phyloP scores from a whole-genome alignment of 2,888 invertebrate genomes.

The Polylopha cassiicola region DNA sequence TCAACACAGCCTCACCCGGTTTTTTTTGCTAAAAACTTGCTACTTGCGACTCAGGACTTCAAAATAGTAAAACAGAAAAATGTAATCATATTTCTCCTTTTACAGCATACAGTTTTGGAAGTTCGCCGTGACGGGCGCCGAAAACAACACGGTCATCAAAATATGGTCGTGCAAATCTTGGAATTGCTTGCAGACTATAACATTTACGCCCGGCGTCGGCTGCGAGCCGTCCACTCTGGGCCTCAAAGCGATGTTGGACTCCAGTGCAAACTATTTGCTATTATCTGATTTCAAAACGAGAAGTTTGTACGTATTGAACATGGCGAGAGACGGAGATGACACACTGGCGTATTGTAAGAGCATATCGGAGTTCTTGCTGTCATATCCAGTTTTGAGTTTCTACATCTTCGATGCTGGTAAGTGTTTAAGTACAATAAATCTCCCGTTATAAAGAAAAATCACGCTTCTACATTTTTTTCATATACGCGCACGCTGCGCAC shows the following conservation, averaged over 20 bases:
- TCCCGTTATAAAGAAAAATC: too few species aligned
- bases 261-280: constrained; percentile 89
- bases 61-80: constrained; percentile 2
- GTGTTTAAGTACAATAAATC: too few species aligned
- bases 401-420: constrained; percentile 88
- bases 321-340: constrained; percentile 71
- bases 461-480: too few species aligned
- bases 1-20: too few species aligned
- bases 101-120: constrained; percentile 89
- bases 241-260: constrained; percentile 88
- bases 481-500: too few species aligned
- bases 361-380: constrained; percentile 91
- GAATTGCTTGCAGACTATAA: constrained; percentile 93
- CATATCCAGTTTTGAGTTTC: constrained; percentile 92
- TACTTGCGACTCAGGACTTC: too few species aligned
- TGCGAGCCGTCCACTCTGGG: constrained; percentile 48
- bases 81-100: constrained; percentile 6
- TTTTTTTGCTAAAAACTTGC: too few species aligned
- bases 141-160: constrained; percentile 93
- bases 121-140: constrained; percentile 94
- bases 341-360: constrained; percentile 81
- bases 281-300: constrained; percentile 92
- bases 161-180: constrained; percentile 97
- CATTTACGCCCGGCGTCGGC: constrained; percentile 76
- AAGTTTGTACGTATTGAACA: constrained; percentile 88